Base-by-base conservation (phyloP, 2,797 vertebrate genomes). In the Hippopotamyrus pictus region DNA sequence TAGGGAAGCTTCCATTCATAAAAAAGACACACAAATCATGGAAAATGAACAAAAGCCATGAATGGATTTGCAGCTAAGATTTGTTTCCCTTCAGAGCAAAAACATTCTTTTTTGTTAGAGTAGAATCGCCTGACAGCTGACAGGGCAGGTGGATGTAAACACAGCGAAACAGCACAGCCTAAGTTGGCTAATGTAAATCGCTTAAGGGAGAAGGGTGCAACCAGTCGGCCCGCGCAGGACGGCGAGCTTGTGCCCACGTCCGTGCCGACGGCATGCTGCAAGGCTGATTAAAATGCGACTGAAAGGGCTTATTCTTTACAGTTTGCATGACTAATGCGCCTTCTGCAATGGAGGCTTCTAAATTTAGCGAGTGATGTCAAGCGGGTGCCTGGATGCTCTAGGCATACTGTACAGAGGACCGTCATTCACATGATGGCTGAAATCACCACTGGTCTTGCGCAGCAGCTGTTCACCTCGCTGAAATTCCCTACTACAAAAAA, bases 341-440 rank as follows among this genome's bases (percentile, higher is more conserved):
- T 95, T 93, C 92, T 93, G 94, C 93, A 92, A 93, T 92, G 94
- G 89, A 93, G 90, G 90, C 25, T 85, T 92, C 94, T 96, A 95
- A 95, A 94, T 95, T 95, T 96, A 95, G 95, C 62, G 29, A 84
- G 92, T 96, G 95, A 96, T 95, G 95, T 96, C 94, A 95, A 50
- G 0, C n/a, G 76, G 92, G 94, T 93, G 93, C 95, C 94, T 94
- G 94, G 94, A 93, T 94, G 93, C 93, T 93, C 93, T 90, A 93
- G 94, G 95, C 37, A 94, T 2, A 94, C 93, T 65, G 54, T 44
- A 94, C 8, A 94, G 92, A 92, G 91, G 94, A 94, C 93, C 93
- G 94, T 92, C 91, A 93, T 93, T 95, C 95, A 95, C 94, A 95
- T 95, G 95, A 94, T 94, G 94, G 93, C 94, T 94, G 94, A 95